Conservation (phyloP, 2,113 vertebrate genomes). For the Pelusios castaneus region DNA sequence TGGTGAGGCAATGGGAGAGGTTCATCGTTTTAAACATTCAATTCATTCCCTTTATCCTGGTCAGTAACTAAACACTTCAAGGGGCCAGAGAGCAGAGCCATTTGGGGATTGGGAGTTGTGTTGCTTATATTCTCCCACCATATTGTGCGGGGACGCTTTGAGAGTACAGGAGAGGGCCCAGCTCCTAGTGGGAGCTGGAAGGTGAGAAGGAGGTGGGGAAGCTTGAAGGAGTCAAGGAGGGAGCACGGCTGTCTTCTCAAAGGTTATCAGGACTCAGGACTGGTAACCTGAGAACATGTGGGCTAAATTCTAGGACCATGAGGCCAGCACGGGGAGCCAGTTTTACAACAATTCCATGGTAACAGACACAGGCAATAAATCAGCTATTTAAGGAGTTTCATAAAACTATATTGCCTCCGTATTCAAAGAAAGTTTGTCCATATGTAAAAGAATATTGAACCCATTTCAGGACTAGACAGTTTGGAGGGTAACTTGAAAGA, state of each 20-base stretch:
- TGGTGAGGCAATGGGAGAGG: not conserved
- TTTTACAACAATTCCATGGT: not conserved
- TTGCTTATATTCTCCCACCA: no score
- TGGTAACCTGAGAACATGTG: not conserved
- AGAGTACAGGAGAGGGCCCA: not conserved
- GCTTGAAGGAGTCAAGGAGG: no score
- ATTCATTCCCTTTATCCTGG: not conserved
- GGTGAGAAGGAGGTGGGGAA: not conserved
- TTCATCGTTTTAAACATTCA: not conserved
- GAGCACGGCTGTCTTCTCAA: not conserved
- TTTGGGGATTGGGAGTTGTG: no score
- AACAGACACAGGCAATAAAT: not conserved
- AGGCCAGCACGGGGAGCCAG: not conserved
- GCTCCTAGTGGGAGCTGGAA: not conserved
- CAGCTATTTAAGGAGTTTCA: not conserved
- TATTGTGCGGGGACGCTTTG: no score
- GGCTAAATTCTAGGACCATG: not conserved
- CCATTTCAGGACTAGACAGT: slow-evolving; percentile 28
- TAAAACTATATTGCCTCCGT: slow-evolving; percentile 21
- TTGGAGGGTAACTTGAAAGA: slow-evolving; percentile 8
- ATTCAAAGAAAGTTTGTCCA: slow-evolving; percentile 36
- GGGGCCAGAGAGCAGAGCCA: no score
- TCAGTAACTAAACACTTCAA: not conserved
- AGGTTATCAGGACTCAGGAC: not conserved
- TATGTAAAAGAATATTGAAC: slow-evolving; percentile 17